phyloP scores from a whole-genome alignment of 2,797 vertebrate genomes.

The Novumbra hubbsi region DNA sequence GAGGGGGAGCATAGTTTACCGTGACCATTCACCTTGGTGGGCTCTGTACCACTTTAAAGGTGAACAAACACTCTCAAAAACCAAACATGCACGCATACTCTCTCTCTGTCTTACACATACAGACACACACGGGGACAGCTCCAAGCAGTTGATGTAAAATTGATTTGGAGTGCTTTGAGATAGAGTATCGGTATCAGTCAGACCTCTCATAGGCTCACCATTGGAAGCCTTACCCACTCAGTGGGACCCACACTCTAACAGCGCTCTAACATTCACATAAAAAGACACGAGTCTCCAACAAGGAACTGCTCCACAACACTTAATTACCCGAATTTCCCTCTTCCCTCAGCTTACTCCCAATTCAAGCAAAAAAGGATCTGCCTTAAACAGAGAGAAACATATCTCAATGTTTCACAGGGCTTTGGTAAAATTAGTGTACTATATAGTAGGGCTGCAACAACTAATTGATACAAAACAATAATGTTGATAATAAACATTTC shows the following conservation, averaged over 20 bases:
- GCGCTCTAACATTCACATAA: background rate
- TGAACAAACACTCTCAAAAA: too few relatives aligned
- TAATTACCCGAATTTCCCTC: background rate
- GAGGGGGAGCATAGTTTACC: too few relatives aligned
- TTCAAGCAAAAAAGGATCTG: background rate
- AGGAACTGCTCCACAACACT: background rate
- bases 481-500: too few relatives aligned
- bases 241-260: background rate
- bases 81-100: too few relatives aligned
- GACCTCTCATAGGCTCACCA: background rate
- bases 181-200: background rate
- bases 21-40: too few relatives aligned
- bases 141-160: background rate
- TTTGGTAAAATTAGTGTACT: background rate
- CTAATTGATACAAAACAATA: too few relatives aligned
- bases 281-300: background rate
- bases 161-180: background rate
- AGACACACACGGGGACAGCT: background rate
- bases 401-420: background rate
- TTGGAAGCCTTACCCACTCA: background rate
- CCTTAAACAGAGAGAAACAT: background rate
- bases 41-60: too few relatives aligned
- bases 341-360: background rate
- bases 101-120: background rate
- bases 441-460: background rate